Evolutionary conservation across 2,797 vertebrate species (phyloP).

Genomic region (Sternarchorhynchus goeldii): DNA sequence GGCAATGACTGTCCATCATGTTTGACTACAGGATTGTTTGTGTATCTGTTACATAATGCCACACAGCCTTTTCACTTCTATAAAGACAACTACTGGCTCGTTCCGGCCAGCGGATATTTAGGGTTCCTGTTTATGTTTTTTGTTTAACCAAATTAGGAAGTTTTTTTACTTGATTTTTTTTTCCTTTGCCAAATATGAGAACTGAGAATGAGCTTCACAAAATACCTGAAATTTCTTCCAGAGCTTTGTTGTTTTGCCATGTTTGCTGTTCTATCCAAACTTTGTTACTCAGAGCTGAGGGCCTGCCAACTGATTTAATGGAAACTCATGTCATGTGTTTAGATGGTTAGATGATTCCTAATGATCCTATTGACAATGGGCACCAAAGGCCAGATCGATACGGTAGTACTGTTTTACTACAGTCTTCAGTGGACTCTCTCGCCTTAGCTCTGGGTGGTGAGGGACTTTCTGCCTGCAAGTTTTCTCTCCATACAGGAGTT

Average conservation of each 20-base stretch:
- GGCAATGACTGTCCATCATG: too few species aligned
- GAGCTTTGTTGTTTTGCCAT: not conserved
- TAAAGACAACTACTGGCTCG: not conserved
- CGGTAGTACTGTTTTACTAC: not conserved
- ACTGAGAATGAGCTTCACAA: not conserved
- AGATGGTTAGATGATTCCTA: too few species aligned
- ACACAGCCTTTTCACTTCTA: not conserved
- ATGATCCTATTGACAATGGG: too few species aligned
- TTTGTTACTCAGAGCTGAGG: conserved; percentile 17
- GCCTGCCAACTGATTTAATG: conserved; percentile 19
- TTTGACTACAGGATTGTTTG: not conserved
- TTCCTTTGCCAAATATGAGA: not conserved
- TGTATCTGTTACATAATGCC: not conserved
- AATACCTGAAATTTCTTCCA: not conserved
- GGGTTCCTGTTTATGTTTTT: not conserved
- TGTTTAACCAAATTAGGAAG: not conserved
- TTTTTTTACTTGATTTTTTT: too few species aligned
- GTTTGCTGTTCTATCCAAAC: not conserved
- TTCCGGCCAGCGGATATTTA: not conserved
- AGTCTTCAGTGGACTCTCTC: too few species aligned
- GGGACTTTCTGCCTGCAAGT: conserved; percentile 53
- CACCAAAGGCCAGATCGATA: not conserved
- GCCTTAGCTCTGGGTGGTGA: too few species aligned
- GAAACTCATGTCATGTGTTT: not conserved
- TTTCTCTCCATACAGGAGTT: conserved; percentile 37